Conservation (phyloP, 2,113 vertebrate genomes). For the Bubo bubo region DNA sequence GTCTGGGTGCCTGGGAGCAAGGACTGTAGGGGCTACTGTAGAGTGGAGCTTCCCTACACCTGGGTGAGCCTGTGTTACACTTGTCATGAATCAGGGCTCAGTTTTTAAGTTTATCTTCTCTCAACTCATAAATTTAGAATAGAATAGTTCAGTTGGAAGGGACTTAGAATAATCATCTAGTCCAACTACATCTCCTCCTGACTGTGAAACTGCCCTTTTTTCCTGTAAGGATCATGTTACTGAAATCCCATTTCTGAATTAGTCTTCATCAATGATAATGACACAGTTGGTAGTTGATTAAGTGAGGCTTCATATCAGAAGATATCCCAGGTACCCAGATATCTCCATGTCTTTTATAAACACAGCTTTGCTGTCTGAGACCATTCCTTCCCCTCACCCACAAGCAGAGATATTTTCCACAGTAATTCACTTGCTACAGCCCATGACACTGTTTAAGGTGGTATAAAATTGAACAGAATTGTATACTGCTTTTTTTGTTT, state of each 20-base stretch:
- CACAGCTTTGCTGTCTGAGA: neutral
- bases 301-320: neutral
- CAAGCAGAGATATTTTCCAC: neutral
- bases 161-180: neutral
- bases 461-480: neutral
- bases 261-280: neutral
- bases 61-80: neutral
- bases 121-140: neutral
- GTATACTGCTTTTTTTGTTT: neutral
- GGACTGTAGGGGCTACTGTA: neutral
- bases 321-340: neutral
- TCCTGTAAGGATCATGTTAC: neutral
- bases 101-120: neutral
- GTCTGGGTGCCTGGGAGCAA: neutral
- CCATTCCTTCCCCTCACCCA: neutral
- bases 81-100: neutral
- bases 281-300: neutral
- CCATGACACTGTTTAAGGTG: neutral
- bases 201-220: neutral
- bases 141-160: neutral
- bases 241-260: neutral
- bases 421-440: neutral
- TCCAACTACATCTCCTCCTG: neutral
- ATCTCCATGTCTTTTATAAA: neutral
- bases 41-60: neutral